phyloP scores from a whole-genome alignment of 2,888 invertebrate genomes.

The Periphyllus acericola region DNA sequence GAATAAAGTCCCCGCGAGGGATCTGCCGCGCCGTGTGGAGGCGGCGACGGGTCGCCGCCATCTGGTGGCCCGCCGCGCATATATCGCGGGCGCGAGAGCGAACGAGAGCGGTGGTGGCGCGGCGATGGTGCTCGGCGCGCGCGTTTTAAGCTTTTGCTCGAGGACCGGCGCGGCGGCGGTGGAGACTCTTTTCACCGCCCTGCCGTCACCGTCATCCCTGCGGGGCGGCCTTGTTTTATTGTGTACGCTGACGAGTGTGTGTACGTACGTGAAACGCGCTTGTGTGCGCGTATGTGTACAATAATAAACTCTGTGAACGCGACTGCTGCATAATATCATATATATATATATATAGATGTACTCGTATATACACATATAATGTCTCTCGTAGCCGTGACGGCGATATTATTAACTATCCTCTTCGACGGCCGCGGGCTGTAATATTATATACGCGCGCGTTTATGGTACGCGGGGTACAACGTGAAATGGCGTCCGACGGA shows the following conservation, averaged over 20 bases:
- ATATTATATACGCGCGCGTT: not conserved
- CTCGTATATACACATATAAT: not conserved
- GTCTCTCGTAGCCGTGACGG: not conserved
- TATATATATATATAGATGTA: not conserved
- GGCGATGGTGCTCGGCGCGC: constrained; percentile 17
- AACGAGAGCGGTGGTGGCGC: not conserved
- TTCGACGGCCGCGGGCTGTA: not conserved
- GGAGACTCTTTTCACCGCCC: not conserved
- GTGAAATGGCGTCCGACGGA: not conserved
- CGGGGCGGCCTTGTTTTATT: constrained; percentile 39
- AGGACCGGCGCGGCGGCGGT: not conserved
- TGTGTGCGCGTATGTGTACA: not conserved
- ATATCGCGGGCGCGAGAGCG: constrained; percentile 35
- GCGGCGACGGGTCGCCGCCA: constrained; percentile 41
- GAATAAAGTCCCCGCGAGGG: constrained; percentile 16
- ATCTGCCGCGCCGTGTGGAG: constrained; percentile 2
- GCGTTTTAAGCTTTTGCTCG: constrained; percentile 48
- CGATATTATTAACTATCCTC: constrained; percentile 26
- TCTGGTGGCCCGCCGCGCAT: constrained; percentile 44
- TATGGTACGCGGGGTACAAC: not conserved
- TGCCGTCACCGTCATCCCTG: not conserved
- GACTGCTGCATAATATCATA: not conserved
- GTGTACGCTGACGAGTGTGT: not conserved
- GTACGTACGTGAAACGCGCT: not conserved
- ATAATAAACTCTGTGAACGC: not conserved